These are phyloP conservation scores for Rhyzopertha dominica DNA, from an alignment of 1,140 invertebrate genomes.

Conservation along the genomic window DNA sequence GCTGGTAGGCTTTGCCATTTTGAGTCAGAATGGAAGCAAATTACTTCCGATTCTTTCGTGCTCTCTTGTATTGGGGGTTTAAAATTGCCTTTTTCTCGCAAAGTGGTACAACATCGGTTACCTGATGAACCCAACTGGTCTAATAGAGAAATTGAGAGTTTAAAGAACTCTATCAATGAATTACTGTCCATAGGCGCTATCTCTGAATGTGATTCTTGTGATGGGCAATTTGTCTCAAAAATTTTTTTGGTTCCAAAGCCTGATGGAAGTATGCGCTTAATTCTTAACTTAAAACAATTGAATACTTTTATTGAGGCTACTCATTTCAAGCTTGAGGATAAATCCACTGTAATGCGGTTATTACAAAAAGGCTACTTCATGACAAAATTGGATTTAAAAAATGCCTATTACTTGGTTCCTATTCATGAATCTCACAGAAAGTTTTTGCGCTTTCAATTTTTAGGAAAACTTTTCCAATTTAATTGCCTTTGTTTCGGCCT, in stretches of 20 bases:
- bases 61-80: no score
- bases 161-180: no score
- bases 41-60: no score
- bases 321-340: conserved; percentile 39
- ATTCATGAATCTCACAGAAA: conserved; percentile 24
- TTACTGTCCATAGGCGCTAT: no score
- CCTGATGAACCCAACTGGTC: no score
- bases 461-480: conserved; percentile 21
- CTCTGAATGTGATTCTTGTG: no score
- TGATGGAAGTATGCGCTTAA: conserved; percentile 28
- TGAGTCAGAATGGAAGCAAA: no score
- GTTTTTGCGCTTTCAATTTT: conserved; percentile 35
- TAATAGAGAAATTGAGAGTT: no score
- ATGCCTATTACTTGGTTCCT: conserved; percentile 20
- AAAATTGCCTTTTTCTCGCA: no score
- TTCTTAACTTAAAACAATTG: conserved; percentile 35
- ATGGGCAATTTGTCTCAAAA: conserved; percentile 32
- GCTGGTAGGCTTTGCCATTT: no score
- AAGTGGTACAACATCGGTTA: no score
- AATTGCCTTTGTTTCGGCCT: conserved; percentile 26
- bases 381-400: conserved; percentile 26
- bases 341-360: conserved; percentile 23
- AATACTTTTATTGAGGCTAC: conserved; percentile 28
- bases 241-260: conserved; percentile 31
- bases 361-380: conserved; percentile 21